A percentile compares a stretch with the other conserved stretches of the same genome.
Conservation (phyloP, 2,888 invertebrate species). For the Bombylius discolor region DNA sequence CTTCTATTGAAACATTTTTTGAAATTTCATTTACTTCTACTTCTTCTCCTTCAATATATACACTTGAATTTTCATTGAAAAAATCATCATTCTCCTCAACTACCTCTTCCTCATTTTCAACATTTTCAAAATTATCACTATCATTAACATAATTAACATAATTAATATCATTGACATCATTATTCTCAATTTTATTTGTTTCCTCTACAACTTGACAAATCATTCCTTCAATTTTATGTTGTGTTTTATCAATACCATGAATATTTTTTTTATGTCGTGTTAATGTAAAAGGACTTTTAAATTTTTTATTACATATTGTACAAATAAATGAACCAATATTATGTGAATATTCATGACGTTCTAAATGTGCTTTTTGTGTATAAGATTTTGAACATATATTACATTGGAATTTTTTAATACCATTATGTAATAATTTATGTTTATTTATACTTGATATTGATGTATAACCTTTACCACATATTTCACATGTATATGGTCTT, state of each 20-base stretch:
- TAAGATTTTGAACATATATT: not conserved
- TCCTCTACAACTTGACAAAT: too few relatives aligned
- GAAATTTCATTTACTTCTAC: too few relatives aligned
- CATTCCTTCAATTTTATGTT: too few relatives aligned
- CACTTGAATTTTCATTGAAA: too few relatives aligned
- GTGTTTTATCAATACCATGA: not conserved
- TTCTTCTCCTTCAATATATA: not conserved
- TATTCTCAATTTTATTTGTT: too few relatives aligned
- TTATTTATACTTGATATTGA: conserved; percentile 8
- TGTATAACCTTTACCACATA: conserved; percentile 10
- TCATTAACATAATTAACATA: not conserved
- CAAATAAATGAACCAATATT: too few relatives aligned
- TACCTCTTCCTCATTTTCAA: not conserved
- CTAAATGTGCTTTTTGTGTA: too few relatives aligned
- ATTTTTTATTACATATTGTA: not conserved
- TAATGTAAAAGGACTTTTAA: not conserved
- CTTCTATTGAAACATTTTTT: too few relatives aligned
- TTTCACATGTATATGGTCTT: conserved; percentile 5
- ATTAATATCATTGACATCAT: not conserved
- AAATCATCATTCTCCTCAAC: too few relatives aligned
- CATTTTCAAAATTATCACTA: not conserved
- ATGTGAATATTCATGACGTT: too few relatives aligned
- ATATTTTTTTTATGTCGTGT: not conserved
- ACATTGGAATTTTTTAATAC: conserved; percentile 5
- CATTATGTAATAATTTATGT: conserved; percentile 7